These are phyloP conservation scores for Bombus sibiricus DNA, from an alignment of 1,140 invertebrate genomes.

Conservation along the genomic window DNA sequence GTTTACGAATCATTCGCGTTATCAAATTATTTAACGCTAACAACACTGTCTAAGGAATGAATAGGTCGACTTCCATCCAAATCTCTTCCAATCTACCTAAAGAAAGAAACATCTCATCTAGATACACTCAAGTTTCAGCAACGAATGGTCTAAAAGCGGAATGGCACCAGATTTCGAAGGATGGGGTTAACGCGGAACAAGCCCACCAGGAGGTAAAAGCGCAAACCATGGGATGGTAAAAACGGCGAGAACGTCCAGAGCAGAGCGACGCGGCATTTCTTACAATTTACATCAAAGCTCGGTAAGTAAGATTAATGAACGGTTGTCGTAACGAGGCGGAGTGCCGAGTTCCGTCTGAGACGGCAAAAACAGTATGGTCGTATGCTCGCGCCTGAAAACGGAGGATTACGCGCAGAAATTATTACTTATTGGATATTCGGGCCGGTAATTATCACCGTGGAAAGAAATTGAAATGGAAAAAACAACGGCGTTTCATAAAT, in stretches of 20 bases:
- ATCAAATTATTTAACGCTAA: not conserved
- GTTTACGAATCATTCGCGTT: no score
- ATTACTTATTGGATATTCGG: slow-evolving; percentile 44
- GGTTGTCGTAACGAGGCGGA: slow-evolving; percentile 16
- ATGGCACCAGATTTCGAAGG: slow-evolving; percentile 18
- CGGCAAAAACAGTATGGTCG: slow-evolving; percentile 23
- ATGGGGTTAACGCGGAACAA: slow-evolving; percentile 17
- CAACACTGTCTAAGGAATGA: no score
- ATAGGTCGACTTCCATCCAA: no score
- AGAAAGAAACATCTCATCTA: not conserved
- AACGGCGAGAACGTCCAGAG: slow-evolving; percentile 32
- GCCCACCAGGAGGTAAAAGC: not conserved
- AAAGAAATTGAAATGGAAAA: not conserved
- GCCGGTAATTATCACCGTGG: slow-evolving; percentile 1
- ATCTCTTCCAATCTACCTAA: not conserved
- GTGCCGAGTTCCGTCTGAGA: not conserved
- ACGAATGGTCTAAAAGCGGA: not conserved
- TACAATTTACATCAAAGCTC: slow-evolving; percentile 63
- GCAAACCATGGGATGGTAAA: slow-evolving; percentile 29
- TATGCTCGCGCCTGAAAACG: slow-evolving; percentile 18
- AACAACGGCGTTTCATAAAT: not conserved
- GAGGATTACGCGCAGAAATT: slow-evolving; percentile 43
- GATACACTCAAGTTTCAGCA: not conserved
- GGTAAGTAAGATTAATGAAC: slow-evolving; percentile 64
- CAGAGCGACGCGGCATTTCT: slow-evolving; percentile 42